Percentiles rank a stretch among this genome's conserved stretches.
These are phyloP conservation scores for Lasioglossum morio DNA, from an alignment of 2,888 invertebrate species.

Conservation along the genomic window DNA sequence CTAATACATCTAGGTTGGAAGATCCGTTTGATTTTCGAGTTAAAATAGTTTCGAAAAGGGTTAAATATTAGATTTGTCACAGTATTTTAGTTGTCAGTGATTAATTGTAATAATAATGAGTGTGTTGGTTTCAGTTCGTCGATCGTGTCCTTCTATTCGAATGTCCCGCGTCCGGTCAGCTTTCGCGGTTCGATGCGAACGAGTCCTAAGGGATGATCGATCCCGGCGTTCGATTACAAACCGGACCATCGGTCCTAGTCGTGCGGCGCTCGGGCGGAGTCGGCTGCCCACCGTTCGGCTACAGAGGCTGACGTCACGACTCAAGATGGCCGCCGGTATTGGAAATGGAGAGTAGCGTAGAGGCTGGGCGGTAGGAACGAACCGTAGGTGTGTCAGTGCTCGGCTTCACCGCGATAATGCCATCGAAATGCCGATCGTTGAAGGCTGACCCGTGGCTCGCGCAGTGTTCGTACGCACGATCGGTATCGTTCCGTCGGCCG, in stretches of 20 bases:
- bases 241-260: conserved; percentile 29
- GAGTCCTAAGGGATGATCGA: conserved; percentile 31
- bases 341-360: conserved; percentile 88
- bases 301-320: conserved; percentile 87
- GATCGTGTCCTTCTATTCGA: neutral
- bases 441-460: conserved; percentile 54
- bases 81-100: no score
- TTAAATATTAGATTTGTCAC: neutral
- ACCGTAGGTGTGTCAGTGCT: conserved; percentile 91
- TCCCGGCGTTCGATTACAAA: conserved; percentile 31
- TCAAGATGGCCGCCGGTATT: conserved; percentile 92
- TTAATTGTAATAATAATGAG: neutral
- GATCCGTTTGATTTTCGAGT: neutral
- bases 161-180: conserved; percentile 15
- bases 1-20: neutral
- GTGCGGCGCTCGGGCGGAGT: conserved; percentile 65
- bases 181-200: neutral
- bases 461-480: conserved; percentile 56
- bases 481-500: conserved; percentile 56
- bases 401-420: conserved; percentile 68
- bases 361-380: conserved; percentile 88
- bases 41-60: neutral
- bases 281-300: conserved; percentile 63
- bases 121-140: neutral
- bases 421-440: conserved; percentile 67